Percentiles rank a stretch among this genome's conserved stretches.
phyloP scores from a whole-genome alignment of 2,113 vertebrate genomes.

The Zosterops hypoxanthus region DNA sequence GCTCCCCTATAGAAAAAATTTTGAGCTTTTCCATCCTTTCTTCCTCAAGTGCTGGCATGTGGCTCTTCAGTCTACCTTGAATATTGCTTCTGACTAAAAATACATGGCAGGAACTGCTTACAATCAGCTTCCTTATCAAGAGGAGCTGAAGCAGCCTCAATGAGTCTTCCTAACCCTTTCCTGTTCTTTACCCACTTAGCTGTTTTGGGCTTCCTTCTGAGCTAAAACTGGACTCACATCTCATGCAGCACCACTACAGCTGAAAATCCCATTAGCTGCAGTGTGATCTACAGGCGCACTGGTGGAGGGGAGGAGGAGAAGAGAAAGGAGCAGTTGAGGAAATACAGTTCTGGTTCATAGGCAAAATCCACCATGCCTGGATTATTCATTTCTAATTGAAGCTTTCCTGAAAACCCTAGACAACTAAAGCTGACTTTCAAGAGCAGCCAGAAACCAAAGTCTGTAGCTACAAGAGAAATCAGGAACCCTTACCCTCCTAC shows the following conservation, averaged over 20 bases:
- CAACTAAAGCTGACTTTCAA: background rate
- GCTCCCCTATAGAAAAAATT: background rate
- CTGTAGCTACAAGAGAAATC: background rate
- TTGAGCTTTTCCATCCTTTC: background rate
- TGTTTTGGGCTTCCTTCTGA: background rate
- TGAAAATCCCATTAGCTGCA: background rate
- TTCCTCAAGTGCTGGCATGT: background rate
- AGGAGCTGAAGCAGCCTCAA: background rate
- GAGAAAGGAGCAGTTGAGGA: background rate
- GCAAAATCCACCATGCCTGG: background rate
- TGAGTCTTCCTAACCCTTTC: background rate
- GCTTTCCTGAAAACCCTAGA: background rate
- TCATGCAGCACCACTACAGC: background rate
- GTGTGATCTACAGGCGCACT: background rate
- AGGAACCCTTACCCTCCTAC: background rate
- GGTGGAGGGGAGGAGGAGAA: background rate
- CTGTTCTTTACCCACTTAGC: background rate
- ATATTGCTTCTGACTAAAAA: background rate
- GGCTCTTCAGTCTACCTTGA: background rate
- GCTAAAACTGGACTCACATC: background rate
- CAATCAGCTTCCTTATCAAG: background rate
- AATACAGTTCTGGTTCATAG: background rate
- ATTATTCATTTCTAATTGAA: background rate
- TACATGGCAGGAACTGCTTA: background rate
- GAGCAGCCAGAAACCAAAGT: background rate